Conservation (phyloP, 2,888 invertebrate genomes). For the Tethea ocularis region DNA sequence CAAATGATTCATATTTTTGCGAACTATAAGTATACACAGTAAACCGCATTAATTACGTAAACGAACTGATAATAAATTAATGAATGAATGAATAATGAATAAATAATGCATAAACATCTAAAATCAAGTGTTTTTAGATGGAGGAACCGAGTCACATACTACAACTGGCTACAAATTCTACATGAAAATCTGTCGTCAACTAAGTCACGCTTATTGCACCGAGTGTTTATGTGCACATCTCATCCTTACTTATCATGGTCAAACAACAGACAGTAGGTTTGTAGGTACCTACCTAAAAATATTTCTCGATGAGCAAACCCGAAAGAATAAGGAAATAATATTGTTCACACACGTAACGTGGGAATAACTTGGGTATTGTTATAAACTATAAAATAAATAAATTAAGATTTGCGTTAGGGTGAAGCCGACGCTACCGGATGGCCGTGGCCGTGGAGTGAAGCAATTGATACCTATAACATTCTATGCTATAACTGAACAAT, state of each 20-base stretch:
- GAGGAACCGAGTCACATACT: too few relatives aligned
- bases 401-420: neutral
- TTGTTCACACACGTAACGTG: neutral
- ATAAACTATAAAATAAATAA: neutral
- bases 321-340: neutral
- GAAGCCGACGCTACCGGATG: neutral
- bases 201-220: too few relatives aligned
- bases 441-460: neutral
- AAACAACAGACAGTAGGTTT: too few relatives aligned
- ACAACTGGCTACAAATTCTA: too few relatives aligned
- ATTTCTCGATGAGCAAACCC: neutral
- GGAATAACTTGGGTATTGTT: too few relatives aligned
- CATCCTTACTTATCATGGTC: too few relatives aligned
- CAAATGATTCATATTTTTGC: neutral
- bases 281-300: neutral
- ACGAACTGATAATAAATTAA: neutral
- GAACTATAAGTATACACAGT: neutral
- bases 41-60: neutral
- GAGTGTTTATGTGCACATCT: too few relatives aligned
- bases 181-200: too few relatives aligned
- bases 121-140: too few relatives aligned
- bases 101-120: too few relatives aligned
- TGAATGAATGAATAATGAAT: too few relatives aligned
- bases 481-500: neutral
- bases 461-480: too few relatives aligned